phyloP scores from a whole-genome alignment of 1,140 invertebrate genomes.

The Ridgeia piscesae region DNA sequence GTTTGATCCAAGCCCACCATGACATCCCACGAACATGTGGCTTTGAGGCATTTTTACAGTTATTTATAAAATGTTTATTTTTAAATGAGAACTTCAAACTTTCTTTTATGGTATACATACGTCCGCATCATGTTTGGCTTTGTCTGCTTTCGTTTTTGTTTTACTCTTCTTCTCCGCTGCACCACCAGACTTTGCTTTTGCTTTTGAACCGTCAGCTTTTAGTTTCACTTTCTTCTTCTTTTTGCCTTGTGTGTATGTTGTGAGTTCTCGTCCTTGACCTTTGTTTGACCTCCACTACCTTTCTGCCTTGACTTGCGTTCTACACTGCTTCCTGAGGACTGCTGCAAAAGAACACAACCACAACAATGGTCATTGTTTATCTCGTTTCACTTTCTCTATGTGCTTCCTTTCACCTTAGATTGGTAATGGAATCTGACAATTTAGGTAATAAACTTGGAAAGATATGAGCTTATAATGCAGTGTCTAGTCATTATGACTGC shows the following conservation, averaged over 20 bases:
- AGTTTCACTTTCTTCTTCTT: conserved; percentile 1
- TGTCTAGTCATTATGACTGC: too few species aligned
- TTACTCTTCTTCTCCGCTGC: neutral
- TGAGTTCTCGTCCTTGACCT: neutral
- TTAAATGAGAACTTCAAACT: too few species aligned
- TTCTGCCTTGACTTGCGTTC: conserved; percentile 27
- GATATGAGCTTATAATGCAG: too few species aligned
- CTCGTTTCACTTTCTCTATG: neutral
- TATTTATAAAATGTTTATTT: too few species aligned
- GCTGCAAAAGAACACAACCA: neutral
- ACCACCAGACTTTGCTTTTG: neutral
- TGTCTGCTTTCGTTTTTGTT: neutral
- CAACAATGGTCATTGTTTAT: neutral
- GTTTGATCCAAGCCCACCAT: too few species aligned
- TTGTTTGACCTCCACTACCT: neutral
- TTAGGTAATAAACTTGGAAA: too few species aligned
- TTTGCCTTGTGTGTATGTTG: neutral
- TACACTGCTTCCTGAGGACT: conserved; percentile 22
- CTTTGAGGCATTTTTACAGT: too few species aligned
- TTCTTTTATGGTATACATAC: neutral
- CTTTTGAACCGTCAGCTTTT: neutral
- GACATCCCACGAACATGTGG: too few species aligned
- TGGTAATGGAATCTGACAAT: too few species aligned
- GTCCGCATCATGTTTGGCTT: neutral
- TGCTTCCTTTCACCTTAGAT: neutral